These are phyloP conservation scores for Eristalis arbustorum DNA, from an alignment of 2,888 invertebrate genomes.

Conservation along the genomic window DNA sequence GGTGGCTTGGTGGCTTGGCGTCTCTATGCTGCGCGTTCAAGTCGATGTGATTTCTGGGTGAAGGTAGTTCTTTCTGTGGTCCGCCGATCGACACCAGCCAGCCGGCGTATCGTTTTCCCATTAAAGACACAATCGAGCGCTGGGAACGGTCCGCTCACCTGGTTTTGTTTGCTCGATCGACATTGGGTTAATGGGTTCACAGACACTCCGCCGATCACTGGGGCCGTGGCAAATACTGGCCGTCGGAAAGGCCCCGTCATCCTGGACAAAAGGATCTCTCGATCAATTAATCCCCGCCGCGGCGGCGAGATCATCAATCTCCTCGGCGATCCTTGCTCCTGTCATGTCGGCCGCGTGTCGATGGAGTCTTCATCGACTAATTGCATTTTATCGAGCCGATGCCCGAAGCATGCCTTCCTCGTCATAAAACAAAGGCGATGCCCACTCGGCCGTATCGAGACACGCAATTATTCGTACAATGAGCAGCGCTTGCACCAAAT, in stretches of 20 bases:
- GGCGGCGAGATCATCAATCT: constrained; percentile 20
- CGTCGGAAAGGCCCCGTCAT: constrained; percentile 19
- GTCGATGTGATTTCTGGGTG: constrained; percentile 52
- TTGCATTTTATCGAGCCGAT: constrained; percentile 30
- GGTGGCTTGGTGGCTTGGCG: not conserved
- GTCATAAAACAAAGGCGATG: constrained; percentile 27
- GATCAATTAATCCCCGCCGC: constrained; percentile 26
- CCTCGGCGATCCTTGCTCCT: constrained; percentile 20
- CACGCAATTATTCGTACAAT: constrained; percentile 63
- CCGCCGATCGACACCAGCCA: constrained; percentile 21
- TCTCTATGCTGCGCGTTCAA: not conserved
- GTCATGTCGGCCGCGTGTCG: not conserved
- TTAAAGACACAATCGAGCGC: constrained; percentile 10
- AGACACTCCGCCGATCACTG: constrained; percentile 43
- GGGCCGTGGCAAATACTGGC: not conserved
- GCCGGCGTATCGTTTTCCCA: constrained; percentile 45
- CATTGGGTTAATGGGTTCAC: constrained; percentile 69
- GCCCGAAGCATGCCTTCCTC: not conserved
- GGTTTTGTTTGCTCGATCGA: constrained; percentile 60
- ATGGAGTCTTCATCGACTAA: constrained; percentile 39
- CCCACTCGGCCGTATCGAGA: constrained; percentile 42
- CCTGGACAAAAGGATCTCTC: constrained; percentile 16
- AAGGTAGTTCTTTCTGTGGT: constrained; percentile 54
- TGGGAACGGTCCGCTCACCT: constrained; percentile 15
- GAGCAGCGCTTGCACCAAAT: constrained; percentile 15